A percentile compares a stretch with the other conserved stretches of the same genome.
Conservation (phyloP, 1,140 invertebrate species). For the Rhagoletis pomonella region DNA sequence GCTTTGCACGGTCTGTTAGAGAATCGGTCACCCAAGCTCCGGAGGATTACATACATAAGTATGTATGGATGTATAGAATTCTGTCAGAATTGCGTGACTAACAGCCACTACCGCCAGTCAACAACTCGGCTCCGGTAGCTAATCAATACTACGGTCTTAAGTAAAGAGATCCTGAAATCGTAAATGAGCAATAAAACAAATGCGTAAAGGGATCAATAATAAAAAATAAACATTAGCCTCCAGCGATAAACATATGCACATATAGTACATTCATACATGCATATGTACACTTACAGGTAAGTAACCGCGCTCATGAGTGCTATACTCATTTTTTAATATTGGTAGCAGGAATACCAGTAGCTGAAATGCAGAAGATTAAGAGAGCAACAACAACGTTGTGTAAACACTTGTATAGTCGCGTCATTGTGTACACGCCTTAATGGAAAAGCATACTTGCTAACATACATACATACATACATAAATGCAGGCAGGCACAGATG, state of each 20-base stretch:
- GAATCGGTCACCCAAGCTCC: constrained; percentile 51
- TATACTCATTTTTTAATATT: constrained; percentile 28
- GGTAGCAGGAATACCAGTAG: constrained; percentile 48
- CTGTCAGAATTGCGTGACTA: constrained; percentile 55
- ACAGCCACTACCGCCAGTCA: background rate
- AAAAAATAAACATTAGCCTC: constrained; percentile 5
- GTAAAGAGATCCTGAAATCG: constrained; percentile 26
- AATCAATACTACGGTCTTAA: constrained; percentile 29
- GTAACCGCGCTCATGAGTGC: too few species aligned
- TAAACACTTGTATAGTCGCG: constrained; percentile 52
- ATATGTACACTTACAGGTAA: background rate
- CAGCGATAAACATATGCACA: background rate
- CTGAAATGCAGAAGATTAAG: background rate
- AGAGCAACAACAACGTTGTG: constrained; percentile 12
- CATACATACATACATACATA: constrained; percentile 35
- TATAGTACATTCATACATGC: background rate
- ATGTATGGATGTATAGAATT: background rate
- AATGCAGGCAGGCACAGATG: constrained; percentile 25
- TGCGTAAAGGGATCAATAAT: constrained; percentile 42
- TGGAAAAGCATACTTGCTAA: constrained; percentile 55
- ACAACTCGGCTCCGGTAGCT: constrained; percentile 3
- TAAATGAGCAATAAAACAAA: constrained; percentile 49
- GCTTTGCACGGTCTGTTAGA: constrained; percentile 41
- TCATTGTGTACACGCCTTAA: constrained; percentile 58
- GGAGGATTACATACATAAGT: constrained; percentile 8